Evolutionary conservation across 2,888 invertebrate species (phyloP).

Genomic region (Cataglyphis rosenhaueri): DNA sequence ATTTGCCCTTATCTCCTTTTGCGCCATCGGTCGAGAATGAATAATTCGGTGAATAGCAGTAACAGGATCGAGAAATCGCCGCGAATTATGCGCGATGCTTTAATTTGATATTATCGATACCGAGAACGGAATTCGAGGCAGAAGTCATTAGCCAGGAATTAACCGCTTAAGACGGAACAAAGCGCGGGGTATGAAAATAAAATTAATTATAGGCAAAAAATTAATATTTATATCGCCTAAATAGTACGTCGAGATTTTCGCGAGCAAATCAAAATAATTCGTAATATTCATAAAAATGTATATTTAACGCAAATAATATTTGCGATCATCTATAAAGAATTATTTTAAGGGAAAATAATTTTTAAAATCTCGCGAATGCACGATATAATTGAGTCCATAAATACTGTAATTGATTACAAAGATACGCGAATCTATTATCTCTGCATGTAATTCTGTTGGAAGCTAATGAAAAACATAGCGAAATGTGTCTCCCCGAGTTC

Average conservation of each 20-base stretch:
- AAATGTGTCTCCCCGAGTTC: neutral
- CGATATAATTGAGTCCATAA: neutral
- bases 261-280: neutral
- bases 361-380: neutral
- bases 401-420: neutral
- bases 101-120: constrained; percentile 46
- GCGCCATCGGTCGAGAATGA: constrained; percentile 42
- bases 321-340: neutral
- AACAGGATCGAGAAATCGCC: constrained; percentile 42
- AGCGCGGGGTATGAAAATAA: neutral
- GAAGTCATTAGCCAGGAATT: constrained; percentile 33
- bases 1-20: constrained; percentile 51
- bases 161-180: constrained; percentile 29
- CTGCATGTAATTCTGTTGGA: neutral
- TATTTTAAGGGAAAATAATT: neutral
- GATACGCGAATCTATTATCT: neutral
- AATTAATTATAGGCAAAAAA: neutral
- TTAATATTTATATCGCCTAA: constrained; percentile 29
- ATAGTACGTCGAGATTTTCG: neutral
- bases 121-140: neutral
- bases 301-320: neutral
- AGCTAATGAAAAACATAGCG: constrained; percentile 8
- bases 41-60: neutral
- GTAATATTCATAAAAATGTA: neutral
- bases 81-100: constrained; percentile 53